Percentiles rank a stretch among this genome's conserved stretches.
phyloP scores from a whole-genome alignment of 2,113 vertebrate species.

The Campylomormyrus tamandua region DNA sequence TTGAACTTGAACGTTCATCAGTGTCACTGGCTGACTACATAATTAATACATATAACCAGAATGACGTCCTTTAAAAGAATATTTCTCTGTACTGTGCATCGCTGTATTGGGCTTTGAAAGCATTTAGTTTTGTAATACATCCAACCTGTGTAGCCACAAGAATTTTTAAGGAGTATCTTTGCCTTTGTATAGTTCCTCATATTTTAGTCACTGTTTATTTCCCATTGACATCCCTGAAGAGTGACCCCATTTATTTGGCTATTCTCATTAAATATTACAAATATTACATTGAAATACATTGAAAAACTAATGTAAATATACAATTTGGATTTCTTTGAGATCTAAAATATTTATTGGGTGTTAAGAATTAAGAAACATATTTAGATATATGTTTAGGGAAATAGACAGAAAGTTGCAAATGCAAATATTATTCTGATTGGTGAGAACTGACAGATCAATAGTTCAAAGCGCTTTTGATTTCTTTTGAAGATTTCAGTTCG shows the following conservation, averaged over 20 bases:
- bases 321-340: not conserved
- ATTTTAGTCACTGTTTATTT: not conserved
- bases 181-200: not conserved
- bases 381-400: not conserved
- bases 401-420: not conserved
- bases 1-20: not conserved
- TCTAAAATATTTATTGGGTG: not conserved
- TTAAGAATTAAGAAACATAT: not conserved
- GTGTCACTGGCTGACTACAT: not conserved
- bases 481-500: not conserved
- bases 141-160: not conserved
- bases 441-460: not conserved
- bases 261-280: not conserved
- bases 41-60: not conserved
- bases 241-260: not conserved
- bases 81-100: not conserved
- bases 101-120: not conserved
- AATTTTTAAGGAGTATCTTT: not conserved
- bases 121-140: not conserved
- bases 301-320: not conserved
- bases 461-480: not conserved
- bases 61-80: not conserved
- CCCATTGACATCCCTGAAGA: not conserved
- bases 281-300: not conserved
- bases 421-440: not conserved